Evolutionary conservation across 2,888 invertebrate genomes (phyloP), one percentile per base, ranked within the genome.

Genomic region (Nebria salina): DNA sequence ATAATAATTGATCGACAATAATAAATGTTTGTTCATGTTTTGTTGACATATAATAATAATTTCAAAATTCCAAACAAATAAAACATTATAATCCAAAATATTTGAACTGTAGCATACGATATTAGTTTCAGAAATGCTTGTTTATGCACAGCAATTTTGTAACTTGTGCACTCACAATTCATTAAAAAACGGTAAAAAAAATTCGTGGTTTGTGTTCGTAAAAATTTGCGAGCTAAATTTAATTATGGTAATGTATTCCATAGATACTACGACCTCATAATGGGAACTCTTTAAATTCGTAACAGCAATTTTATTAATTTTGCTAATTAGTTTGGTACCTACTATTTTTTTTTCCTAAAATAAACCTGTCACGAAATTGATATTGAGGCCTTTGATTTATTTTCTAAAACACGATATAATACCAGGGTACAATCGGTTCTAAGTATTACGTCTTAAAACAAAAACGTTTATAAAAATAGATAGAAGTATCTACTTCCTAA

Each of bases 231-330:
- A 77, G 70, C 25, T 72, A 77, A 77, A 25, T 65, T 72, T 77
- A 77, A 77, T 77, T 77, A 77, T 72, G 64, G 26, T 72, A 77
- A 77, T 77, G 77, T 72, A 65, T 70, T 72, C 72, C 42, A 77
- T 25, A 64, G 34, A 72, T 68, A 42, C 43, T 13, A 5, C 65
- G 72, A 41, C 34, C 41, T 74, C 65, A 77, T 72, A 77, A 72
- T 43, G 26, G 72, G 54, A 54, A 72, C 41, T 77, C 54, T 72
- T 72, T 72, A 72, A 77, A 77, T 42, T 54, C 15, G 43, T 70
- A 72, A 77, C 72, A 70, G 64, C 72, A 65, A 77, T 77, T 77
- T 72, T 77, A 77, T 72, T 77, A 65, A 77, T 77, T 77, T 72
- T 77, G 70, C 64, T 77, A 77, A 77, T 77, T 70, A 77, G 72